A percentile compares a stretch with the other conserved stretches of the same genome.
phyloP scores from a whole-genome alignment of 2,888 invertebrate genomes.

The Epistrophe grossulariae region DNA sequence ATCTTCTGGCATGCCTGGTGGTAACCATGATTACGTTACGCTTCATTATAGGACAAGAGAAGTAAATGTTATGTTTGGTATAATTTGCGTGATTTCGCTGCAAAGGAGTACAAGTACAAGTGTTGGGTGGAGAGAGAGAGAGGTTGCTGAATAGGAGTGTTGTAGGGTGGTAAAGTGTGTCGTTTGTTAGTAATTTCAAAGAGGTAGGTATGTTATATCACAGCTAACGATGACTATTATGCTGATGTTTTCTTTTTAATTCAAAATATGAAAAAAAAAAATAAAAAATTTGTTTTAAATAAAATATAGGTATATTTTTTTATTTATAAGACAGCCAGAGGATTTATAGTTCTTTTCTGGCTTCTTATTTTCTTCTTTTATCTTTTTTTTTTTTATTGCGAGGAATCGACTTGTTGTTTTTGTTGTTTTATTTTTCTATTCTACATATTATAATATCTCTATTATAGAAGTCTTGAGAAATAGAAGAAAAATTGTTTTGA shows the following conservation, averaged over 20 bases:
- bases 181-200: conserved; percentile 19
- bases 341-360: conserved; percentile 30
- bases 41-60: conserved; percentile 42
- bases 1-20: neutral
- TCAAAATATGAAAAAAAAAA: neutral
- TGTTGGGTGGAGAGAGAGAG: neutral
- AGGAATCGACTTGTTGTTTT: neutral
- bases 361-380: neutral
- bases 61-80: conserved; percentile 43
- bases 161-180: conserved; percentile 29
- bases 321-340: conserved; percentile 49
- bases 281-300: neutral
- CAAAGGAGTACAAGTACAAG: conserved; percentile 2
- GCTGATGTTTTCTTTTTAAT: conserved; percentile 24
- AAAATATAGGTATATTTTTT: conserved; percentile 48
- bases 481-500: conserved; percentile 55
- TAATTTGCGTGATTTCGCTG: conserved; percentile 7
- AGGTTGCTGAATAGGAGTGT: neutral
- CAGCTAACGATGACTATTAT: conserved; percentile 44
- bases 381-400: neutral
- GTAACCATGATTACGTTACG: neutral
- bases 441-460: conserved; percentile 1
- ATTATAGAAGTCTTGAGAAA: conserved; percentile 54
- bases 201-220: conserved; percentile 47
- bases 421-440: conserved; percentile 29